Conservation (phyloP, 2,113 vertebrate species). For the Cisticola juncidis region DNA sequence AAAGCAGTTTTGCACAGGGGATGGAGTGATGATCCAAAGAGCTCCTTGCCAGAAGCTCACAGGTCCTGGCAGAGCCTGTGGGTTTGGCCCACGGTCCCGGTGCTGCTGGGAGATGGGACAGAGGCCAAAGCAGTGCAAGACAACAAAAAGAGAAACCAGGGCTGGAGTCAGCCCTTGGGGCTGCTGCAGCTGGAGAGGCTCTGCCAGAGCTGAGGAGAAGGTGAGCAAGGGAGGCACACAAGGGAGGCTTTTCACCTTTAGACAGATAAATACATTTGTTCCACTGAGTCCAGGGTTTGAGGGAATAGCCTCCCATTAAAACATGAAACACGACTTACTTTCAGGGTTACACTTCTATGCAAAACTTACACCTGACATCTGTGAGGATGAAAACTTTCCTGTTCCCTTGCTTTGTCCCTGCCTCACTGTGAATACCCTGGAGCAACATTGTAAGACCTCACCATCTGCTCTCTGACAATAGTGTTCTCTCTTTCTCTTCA, state of each 20-base stretch:
- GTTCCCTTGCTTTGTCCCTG: neutral
- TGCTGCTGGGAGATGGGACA: neutral
- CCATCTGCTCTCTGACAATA: slow-evolving; percentile 40
- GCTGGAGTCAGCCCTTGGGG: neutral
- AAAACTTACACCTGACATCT: neutral
- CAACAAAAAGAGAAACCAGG: neutral
- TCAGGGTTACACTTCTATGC: neutral
- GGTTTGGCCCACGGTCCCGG: neutral
- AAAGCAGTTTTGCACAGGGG: neutral
- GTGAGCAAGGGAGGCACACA: neutral
- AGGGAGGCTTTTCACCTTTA: neutral
- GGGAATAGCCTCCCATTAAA: neutral
- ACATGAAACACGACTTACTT: neutral
- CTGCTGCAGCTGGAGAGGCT: neutral
- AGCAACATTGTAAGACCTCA: neutral
- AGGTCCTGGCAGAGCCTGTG: neutral
- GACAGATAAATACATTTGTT: neutral
- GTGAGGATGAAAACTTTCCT: slow-evolving; percentile 5
- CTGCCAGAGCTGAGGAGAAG: neutral
- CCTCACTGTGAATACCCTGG: neutral
- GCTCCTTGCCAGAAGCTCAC: neutral
- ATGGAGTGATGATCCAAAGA: neutral
- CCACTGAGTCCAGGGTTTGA: neutral
- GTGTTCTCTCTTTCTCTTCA: neutral
- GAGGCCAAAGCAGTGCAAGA: neutral